Percentiles rank a stretch among this genome's conserved stretches.
phyloP scores from a whole-genome alignment of 2,797 vertebrate species.

The Poeciliopsis infans region DNA sequence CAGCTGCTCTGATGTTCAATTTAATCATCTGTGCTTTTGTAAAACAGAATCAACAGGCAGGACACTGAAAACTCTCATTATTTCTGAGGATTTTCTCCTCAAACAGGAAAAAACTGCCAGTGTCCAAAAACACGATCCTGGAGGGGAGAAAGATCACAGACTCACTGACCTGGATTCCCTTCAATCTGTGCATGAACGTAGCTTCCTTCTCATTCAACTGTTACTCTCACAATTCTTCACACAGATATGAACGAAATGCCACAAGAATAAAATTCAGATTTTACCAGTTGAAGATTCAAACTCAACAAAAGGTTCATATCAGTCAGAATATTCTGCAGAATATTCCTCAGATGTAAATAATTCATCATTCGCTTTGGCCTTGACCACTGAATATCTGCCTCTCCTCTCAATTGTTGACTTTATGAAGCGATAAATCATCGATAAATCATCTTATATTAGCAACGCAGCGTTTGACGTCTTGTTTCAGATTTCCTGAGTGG shows the following conservation, averaged over 20 bases:
- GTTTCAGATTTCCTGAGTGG: too few relatives aligned
- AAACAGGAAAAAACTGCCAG: not conserved
- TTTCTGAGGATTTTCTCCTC: constrained; percentile 27
- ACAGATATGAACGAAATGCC: constrained; percentile 14
- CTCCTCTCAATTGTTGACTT: too few relatives aligned
- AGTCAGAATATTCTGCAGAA: too few relatives aligned
- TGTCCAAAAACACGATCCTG: constrained; percentile 38
- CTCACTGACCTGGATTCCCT: constrained; percentile 34
- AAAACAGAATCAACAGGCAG: constrained; percentile 44
- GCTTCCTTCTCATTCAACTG: constrained; percentile 9
- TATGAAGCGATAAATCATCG: too few relatives aligned
- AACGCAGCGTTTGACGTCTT: too few relatives aligned
- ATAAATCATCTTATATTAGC: too few relatives aligned
- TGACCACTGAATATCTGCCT: too few relatives aligned
- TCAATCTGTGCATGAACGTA: constrained; percentile 16
- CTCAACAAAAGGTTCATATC: not conserved
- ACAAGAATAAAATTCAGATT: constrained; percentile 20
- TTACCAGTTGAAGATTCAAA: constrained; percentile 2
- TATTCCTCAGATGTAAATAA: too few relatives aligned
- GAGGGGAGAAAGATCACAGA: constrained; percentile 29
- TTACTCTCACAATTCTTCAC: constrained; percentile 17
- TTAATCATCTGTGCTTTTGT: constrained; percentile 38
- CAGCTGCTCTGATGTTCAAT: constrained; percentile 37
- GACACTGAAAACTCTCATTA: constrained; percentile 31
- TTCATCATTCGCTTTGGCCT: too few relatives aligned